Conservation (phyloP, 2,888 invertebrate species). For the Timandra comae region DNA sequence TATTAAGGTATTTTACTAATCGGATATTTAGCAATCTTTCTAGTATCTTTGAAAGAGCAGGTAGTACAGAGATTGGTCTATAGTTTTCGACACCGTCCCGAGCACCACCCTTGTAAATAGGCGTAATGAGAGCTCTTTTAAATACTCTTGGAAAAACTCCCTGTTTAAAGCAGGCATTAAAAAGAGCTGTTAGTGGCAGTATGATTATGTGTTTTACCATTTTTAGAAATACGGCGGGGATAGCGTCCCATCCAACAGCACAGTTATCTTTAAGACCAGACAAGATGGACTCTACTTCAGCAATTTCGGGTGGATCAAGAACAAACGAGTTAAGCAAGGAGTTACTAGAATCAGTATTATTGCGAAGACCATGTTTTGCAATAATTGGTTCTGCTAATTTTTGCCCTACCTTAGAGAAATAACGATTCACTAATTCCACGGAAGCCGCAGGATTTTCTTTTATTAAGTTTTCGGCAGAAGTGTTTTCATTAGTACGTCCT, state of each 20-base stretch:
- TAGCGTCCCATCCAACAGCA: background rate
- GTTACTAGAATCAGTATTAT: background rate
- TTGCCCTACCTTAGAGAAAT: too few species aligned
- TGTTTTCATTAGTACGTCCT: background rate
- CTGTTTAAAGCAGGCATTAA: too few species aligned
- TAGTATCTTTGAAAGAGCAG: background rate
- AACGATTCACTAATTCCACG: too few species aligned
- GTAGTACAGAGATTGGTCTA: background rate
- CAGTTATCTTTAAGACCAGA: background rate
- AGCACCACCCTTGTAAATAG: background rate
- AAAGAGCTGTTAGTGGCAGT: background rate
- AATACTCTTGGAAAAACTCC: background rate
- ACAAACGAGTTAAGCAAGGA: background rate
- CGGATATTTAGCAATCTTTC: too few species aligned
- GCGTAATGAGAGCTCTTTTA: background rate
- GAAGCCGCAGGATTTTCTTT: background rate
- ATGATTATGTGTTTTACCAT: background rate
- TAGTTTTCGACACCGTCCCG: background rate
- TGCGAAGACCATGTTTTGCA: background rate
- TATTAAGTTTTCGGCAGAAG: background rate
- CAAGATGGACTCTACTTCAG: background rate
- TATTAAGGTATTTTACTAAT: too few species aligned
- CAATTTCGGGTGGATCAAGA: background rate
- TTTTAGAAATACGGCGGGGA: background rate
- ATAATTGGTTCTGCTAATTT: too few species aligned